Percentiles rank a stretch among this genome's conserved stretches.
Conservation (phyloP, 2,797 vertebrate genomes). For the Myotis daubentonii region DNA sequence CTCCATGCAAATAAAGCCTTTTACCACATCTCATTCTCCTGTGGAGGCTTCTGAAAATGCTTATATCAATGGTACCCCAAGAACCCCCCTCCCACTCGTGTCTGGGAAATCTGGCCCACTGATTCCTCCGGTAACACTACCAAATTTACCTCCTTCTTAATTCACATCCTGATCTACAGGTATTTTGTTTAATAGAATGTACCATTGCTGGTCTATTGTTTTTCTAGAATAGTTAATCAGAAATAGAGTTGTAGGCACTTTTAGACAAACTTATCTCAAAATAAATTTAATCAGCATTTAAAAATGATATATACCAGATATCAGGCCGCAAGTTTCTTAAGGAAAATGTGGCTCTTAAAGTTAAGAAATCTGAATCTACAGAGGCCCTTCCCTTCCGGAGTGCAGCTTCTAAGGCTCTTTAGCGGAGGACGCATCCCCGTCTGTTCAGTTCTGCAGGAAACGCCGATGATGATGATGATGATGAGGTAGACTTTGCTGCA, state of each 20-base stretch:
- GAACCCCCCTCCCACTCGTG: no score
- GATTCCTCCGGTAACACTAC: background rate
- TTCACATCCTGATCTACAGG: background rate
- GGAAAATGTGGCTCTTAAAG: background rate
- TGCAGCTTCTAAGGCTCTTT: background rate
- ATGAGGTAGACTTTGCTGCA: background rate
- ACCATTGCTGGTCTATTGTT: background rate
- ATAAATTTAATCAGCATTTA: background rate
- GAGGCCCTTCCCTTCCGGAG: background rate
- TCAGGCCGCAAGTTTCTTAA: background rate
- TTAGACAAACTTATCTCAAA: background rate
- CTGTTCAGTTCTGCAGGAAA: background rate
- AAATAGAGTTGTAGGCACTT: background rate
- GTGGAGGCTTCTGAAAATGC: no score
- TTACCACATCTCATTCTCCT: no score
- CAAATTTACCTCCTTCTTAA: background rate
- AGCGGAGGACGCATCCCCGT: background rate
- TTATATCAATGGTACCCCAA: no score
- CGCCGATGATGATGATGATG: no score
- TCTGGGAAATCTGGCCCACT: no score
- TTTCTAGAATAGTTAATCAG: background rate
- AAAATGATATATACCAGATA: slow-evolving; percentile 34
- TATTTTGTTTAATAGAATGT: background rate
- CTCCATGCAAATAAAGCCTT: no score
- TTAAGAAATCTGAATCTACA: background rate